Base-by-base conservation (phyloP, 2,113 vertebrate species). In the Mugil cephalus region DNA sequence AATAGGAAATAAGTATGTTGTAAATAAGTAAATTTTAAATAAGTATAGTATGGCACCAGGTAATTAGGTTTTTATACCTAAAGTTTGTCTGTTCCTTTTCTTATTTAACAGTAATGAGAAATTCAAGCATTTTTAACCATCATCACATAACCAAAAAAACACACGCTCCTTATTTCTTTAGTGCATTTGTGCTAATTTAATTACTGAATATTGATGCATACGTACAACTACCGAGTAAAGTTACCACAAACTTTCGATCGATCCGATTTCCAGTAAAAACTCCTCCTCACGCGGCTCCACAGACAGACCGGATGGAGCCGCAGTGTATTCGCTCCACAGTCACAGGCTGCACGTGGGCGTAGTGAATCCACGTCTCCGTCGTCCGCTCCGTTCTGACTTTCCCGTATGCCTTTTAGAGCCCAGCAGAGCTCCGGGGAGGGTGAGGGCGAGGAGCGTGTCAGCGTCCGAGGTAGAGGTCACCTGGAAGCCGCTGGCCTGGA, bases 381-480 rank as follows among this genome's bases (percentile, higher is more conserved):
- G 11, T 67, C n/a, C 65, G 6, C 47, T 42, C 74, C 13, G n/a
- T n/a, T n/a, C 54, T 56, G 47, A 43, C 50, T 9, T 4, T 58
- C 53, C 58, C 80, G 38, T 73, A 48, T 84, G 77, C 62, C n/a
- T 71, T 53, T 72, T 88, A 99, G 97, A 99, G 88, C 97, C 97
- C 1, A 93, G 89, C 12, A 96, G 89, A 83, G 93, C 96, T 61
- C 97, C 97, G 0, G 91, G 91, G 70, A 92, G 92, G 10, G 89
- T 98, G 66, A 90, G 92, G 48, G 96, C 94, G 40, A 95, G 90
- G 83, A 98, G 97, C 40, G 84, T 98, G 40, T 98, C 97, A 30
- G 96, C 97, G 0, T 95, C 96, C 0, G 96, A 96, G 2, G 88
- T 97, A 0, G 96, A 97, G 90, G 95, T 98, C 55, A 95, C 94